Base-by-base conservation (phyloP, 1,140 invertebrate species). In the Dinothrombium tinctorium region DNA sequence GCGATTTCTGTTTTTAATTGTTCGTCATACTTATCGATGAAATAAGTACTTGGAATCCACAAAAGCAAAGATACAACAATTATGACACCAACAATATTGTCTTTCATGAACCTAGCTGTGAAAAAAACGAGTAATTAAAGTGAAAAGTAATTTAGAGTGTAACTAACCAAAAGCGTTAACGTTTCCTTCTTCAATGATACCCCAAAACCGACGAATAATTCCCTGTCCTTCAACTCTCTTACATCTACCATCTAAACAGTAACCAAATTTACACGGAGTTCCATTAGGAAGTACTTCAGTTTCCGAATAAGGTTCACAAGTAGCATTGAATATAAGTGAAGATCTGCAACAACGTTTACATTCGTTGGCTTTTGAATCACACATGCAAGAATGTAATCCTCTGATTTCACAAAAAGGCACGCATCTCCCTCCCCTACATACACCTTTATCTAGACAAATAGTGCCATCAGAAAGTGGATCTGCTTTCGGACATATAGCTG, bases 211-310 rank as follows among this genome's bases (percentile, higher is more conserved):
- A 58, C 87, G 81, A 4, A 90, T 81, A 9, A 90, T 80, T 54
- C 90, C 82, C 58, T 89, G 81, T n/a, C n/a, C n/a, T 45, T 89
- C 79, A 2, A 82, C 87, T 59, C 87, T 84, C 53, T 89, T 79
- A 55, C 83, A 90, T 2, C 77, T 65, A n/a, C 82, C 81, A 77
- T 80, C 76, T 57, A 86, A 84, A 56, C 86, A 92, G 57, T 87
- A 89, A 29, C 87, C 86, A 64, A 87, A 81, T 53, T 89, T 81
- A 56, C 87, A 94, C 2, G 86, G 84, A 3, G 83, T 86, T 1
- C 86, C 86, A 62, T 92, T 80, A 0, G 81, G 76, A 37, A 92
- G 62, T 45, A 79, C 76, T 57, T 84, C 78, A 40, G 71, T 69
- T 20, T 78, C 80, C 43, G 80, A 78, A 26, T 84, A 74, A 0